phyloP scores from a whole-genome alignment of 2,888 invertebrate species.

The Plusia festucae region DNA sequence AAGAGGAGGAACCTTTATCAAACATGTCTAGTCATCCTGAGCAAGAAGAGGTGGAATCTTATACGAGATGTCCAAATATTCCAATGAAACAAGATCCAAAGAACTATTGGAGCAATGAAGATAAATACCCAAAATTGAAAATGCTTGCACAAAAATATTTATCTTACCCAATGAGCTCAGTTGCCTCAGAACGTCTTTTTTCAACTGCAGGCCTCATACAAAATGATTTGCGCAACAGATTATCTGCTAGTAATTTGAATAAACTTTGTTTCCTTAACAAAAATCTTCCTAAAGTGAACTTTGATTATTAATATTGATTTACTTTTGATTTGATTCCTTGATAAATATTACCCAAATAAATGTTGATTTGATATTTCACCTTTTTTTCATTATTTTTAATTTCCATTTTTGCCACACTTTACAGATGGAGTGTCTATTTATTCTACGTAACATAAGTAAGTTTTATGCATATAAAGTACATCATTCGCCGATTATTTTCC shows the following conservation, averaged over 20 bases:
- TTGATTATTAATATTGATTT: not conserved
- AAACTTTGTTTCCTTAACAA: not conserved
- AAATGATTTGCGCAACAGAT: slow-evolving; percentile 12
- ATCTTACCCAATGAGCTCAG: slow-evolving; percentile 37
- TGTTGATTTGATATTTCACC: not conserved
- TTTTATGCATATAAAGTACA: not conserved
- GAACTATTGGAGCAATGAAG: slow-evolving; percentile 41
- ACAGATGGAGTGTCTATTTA: not conserved
- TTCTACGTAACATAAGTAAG: not conserved
- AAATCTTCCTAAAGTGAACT: not conserved
- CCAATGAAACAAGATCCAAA: slow-evolving; percentile 33
- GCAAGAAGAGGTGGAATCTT: not conserved
- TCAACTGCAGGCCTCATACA: slow-evolving; percentile 29
- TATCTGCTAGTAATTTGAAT: not conserved
- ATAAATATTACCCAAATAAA: not conserved
- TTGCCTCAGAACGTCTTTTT: slow-evolving; percentile 47
- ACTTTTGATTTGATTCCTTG: not conserved
- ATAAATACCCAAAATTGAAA: not conserved
- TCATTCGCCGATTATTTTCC: no score
- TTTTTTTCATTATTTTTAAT: slow-evolving; percentile 1
- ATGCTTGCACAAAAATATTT: not conserved
- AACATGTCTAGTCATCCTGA: not conserved
- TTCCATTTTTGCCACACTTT: not conserved
- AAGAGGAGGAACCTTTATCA: not conserved
- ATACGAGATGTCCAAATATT: not conserved